Evolutionary conservation across 2,113 vertebrate species (phyloP).

Genomic region (Austrofundulus limnaeus): DNA sequence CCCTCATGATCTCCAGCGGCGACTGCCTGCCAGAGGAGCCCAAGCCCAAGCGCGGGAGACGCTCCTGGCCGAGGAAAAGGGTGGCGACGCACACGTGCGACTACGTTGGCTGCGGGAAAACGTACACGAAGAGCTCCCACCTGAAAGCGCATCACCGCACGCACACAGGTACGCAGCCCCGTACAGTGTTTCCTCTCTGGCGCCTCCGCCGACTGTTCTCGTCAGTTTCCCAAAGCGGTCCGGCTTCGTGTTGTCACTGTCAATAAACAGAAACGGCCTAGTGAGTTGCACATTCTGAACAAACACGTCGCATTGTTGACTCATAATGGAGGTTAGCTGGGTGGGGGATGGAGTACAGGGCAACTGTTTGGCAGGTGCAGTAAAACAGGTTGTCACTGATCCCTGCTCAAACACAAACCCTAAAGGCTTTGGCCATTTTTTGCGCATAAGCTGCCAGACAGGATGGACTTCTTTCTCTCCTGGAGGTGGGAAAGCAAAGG

Average conservation of each 20-base stretch:
- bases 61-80: conserved; percentile 96
- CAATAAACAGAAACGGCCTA: conserved; percentile 6
- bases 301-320: conserved; percentile 5
- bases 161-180: conserved; percentile 88
- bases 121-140: conserved; percentile 98
- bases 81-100: conserved; percentile 95
- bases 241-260: conserved; percentile 14
- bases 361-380: conserved; percentile 62
- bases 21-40: conserved; percentile 88
- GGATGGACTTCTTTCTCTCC: conserved; percentile 62
- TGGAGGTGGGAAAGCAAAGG: conserved; percentile 26
- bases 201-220: background rate
- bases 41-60: conserved; percentile 94
- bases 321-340: conserved; percentile 16
- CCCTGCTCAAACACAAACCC: conserved; percentile 66
- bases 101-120: conserved; percentile 95
- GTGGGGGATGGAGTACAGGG: conserved; percentile 35
- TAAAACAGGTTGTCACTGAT: conserved; percentile 68
- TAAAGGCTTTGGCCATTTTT: conserved; percentile 43
- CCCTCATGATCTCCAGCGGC: conserved; percentile 81
- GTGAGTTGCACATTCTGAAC: conserved; percentile 20
- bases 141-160: conserved; percentile 97
- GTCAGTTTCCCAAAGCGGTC: background rate
- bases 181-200: background rate
- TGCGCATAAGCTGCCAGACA: conserved; percentile 50